Evolutionary conservation across 2,113 vertebrate species (phyloP).

Genomic region (Dendrocopos noguchii): DNA sequence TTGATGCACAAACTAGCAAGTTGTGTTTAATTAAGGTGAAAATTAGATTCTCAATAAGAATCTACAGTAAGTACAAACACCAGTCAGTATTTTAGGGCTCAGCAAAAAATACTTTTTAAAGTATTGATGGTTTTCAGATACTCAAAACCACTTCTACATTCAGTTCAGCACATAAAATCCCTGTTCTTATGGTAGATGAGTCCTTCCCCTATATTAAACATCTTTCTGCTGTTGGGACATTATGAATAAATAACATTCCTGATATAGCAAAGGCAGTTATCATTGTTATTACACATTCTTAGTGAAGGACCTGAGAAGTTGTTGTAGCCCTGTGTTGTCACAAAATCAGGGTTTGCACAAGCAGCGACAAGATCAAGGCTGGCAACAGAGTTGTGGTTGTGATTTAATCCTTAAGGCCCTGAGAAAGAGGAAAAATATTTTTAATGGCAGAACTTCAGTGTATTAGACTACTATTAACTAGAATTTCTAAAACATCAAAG

Average conservation of each 20-base stretch:
- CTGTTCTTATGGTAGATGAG: neutral
- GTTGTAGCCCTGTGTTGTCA: neutral
- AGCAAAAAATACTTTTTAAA: neutral
- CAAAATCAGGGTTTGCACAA: neutral
- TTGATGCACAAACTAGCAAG: neutral
- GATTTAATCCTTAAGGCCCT: neutral
- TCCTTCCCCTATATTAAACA: neutral
- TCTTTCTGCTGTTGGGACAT: neutral
- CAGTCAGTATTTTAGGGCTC: neutral
- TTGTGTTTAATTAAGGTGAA: neutral
- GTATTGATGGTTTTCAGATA: neutral
- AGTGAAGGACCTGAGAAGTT: neutral
- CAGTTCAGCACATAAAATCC: neutral
- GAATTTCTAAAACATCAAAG: neutral
- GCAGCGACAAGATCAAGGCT: neutral
- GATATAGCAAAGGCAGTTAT: neutral
- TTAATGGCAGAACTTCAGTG: neutral
- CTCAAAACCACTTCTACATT: neutral
- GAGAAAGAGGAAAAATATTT: neutral
- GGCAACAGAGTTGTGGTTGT: fast-evolving
- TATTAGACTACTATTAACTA: neutral
- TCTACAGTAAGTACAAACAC: neutral
- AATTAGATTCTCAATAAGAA: neutral
- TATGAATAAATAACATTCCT: neutral
- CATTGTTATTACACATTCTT: neutral